Evolutionary conservation across 1,140 invertebrate species (phyloP), one percentile per base, ranked within the genome.

Genomic region (Lepidurus arcticus): DNA sequence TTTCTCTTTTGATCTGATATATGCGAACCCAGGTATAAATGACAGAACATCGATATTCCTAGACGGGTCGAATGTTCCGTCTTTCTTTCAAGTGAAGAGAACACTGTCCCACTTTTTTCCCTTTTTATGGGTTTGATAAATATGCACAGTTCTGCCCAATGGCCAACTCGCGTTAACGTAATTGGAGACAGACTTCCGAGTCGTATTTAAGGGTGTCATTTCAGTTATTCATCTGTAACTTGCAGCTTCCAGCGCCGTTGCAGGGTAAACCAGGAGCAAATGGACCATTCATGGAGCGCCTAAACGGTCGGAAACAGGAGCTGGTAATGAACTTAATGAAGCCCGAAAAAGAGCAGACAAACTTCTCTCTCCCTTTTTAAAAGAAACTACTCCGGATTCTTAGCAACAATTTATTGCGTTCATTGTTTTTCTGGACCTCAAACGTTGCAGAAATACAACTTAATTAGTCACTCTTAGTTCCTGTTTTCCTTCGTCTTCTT

Each of bases 281-380:
- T 65, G 53, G 53, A 65, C 53, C 53, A 65, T 65, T 65, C 53
- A 21, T 65, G 53, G 8, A 65, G 53, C 16, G 53, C 53, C 16
- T 65, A 65, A 65, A 76, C 11, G 34, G 26, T 76, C 44, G 42
- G 21, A 65, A 45, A 45, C 44, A 76, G 65, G 76, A 76, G 42
- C 44, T 76, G n/a, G n/a, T 76, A 26, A 76, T 76, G 76, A 76
- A 76, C 24, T 76, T 53, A 42, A 76, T 76, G 44, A 76, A 45
- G 24, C 65, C 44, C 21, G 44, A 76, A 65, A 42, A 74, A 76
- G 42, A 75, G 77, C 79, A 42, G 80, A 73, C 44, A 65, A 16
- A 7, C 53, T n/a, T 21, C 53, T 21, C 53, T 13, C 16, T 21
- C n/a, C 53, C 53, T 65, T 21, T 16, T 65, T 65, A 11, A 47